Evolutionary conservation across 2,113 vertebrate genomes (phyloP).

Genomic region (Anguilla rostrata): DNA sequence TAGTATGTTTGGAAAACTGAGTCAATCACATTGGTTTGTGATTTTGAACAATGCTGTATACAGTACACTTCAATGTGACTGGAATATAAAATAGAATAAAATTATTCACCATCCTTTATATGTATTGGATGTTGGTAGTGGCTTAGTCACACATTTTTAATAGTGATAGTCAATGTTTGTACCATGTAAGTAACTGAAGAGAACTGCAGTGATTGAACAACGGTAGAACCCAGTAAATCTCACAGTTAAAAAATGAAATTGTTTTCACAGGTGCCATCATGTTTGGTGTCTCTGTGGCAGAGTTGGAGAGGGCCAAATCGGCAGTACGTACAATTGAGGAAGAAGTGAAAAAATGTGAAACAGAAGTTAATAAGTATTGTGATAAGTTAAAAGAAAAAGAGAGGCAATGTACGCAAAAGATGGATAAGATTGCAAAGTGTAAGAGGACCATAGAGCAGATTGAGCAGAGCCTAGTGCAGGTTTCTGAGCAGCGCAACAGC

Average conservation of each 20-base stretch:
- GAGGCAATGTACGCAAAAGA: background rate
- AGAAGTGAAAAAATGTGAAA: background rate
- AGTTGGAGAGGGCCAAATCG: background rate
- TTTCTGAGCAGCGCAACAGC: background rate
- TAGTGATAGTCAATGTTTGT: background rate
- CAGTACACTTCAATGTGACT: too few relatives aligned
- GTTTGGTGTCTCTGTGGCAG: background rate
- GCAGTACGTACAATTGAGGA: background rate
- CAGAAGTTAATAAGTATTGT: background rate
- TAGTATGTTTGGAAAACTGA: too few relatives aligned
- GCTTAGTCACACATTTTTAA: background rate
- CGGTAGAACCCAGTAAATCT: background rate
- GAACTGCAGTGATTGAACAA: background rate
- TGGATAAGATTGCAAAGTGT: background rate
- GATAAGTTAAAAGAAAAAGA: background rate
- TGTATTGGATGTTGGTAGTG: background rate
- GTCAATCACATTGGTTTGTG: too few relatives aligned
- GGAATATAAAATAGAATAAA: too few relatives aligned
- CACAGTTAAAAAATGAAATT: background rate
- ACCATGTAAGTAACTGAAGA: background rate
- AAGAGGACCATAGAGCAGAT: background rate
- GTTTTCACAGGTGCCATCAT: conserved; percentile 14
- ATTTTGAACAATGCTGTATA: too few relatives aligned
- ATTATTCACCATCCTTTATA: too few relatives aligned
- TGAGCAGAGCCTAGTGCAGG: background rate